Base-by-base conservation (phyloP, 2,888 invertebrate genomes). In the Alloscopus bannaensis region DNA sequence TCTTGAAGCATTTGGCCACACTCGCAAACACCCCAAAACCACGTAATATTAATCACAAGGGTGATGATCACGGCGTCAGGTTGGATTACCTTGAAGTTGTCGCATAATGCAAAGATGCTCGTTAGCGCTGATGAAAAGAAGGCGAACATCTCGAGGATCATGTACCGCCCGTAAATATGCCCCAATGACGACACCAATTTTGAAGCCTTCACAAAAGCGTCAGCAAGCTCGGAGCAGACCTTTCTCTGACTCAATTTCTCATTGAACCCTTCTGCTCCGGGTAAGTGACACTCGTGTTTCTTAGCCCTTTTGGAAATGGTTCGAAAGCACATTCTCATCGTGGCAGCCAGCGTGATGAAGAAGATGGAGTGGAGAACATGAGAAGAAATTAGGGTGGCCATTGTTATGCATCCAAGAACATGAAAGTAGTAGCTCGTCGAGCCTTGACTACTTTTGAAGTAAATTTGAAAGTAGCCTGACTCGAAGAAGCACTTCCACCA, bases 361-460 rank as follows among this genome's bases (percentile, higher is more conserved):
- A 79, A 42, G 11, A 79, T 59, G 18, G 70, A 70, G n/a, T 64
- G 79, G 22, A 79, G 45, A 36, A 72, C 79, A 52, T 72, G 79
- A 1, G 59, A 26, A 4, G 79, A 60, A 66, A 79, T 79, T 36
- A 79, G 24, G 11, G 71, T 71, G 24, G 79, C 65, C 59, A 72
- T 36, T 13, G 24, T 20, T n/a, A 71, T 64, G 52, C 70, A 70
- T 6, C 78, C 78, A 0, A n/a, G 4, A 26, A 79, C 36, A 36
- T 55, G 59, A n/a, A 55, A 6, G 50, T 60, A 65, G 45, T 65
- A 79, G 3, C 8, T 47, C n/a, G 55, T 4, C 2, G 45, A 57
- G 13, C 28, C 42, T 18, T 29, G 20, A 3, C 1, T 20, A 40
- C 18, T 40, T 26, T 57, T 26, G 50, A 79, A 79, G 26, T 79